Evolutionary conservation across 2,888 invertebrate species (phyloP).

Genomic region (Amphipoea oculea): DNA sequence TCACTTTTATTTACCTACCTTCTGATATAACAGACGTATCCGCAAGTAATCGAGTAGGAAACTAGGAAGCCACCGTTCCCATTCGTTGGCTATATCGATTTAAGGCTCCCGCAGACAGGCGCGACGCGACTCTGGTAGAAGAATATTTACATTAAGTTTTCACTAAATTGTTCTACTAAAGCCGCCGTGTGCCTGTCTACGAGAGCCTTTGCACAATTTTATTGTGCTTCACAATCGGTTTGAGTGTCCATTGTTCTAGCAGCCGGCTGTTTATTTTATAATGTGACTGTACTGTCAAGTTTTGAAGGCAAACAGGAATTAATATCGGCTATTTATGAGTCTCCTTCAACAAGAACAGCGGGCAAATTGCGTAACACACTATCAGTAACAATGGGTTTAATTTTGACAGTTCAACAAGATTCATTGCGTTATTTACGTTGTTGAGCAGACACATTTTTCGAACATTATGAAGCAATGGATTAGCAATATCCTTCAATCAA

Average conservation of each 20-base stretch:
- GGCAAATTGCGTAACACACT: no score
- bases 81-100: constrained; percentile 41
- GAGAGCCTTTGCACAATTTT: constrained; percentile 21
- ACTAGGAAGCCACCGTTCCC: constrained; percentile 27
- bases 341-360: no score
- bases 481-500: no score
- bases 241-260: constrained; percentile 61
- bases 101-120: background rate
- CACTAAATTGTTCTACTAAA: background rate
- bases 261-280: constrained; percentile 20
- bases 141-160: background rate
- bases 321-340: no score
- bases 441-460: no score
- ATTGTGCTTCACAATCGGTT: constrained; percentile 50
- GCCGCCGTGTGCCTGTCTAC: background rate
- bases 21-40: constrained; percentile 16
- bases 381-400: no score
- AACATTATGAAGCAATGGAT: no score
- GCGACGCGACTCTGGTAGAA: background rate
- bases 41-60: constrained; percentile 1
- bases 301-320: constrained; percentile 12
- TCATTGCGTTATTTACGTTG: no score
- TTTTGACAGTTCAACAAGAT: no score
- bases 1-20: constrained; percentile 37
- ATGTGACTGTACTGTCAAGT: constrained; percentile 14